phyloP scores from a whole-genome alignment of 2,888 invertebrate species.

The Caradrina kadenii region DNA sequence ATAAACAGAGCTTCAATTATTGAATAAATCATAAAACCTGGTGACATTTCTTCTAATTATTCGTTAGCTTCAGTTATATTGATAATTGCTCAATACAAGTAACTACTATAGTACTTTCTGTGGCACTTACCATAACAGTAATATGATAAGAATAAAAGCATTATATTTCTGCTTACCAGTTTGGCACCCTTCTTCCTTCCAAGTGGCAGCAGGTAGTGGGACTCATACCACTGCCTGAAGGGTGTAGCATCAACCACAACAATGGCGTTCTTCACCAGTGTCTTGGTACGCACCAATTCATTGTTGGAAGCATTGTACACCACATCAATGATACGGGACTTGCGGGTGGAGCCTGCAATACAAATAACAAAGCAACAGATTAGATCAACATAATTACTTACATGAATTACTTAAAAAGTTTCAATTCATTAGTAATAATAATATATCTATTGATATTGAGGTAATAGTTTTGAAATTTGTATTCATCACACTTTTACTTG shows the following conservation, averaged over 20 bases:
- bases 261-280: conserved; percentile 99
- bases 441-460: background rate
- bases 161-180: conserved; percentile 90
- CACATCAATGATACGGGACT: conserved; percentile 99
- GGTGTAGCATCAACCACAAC: conserved; percentile 99
- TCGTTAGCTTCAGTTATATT: no score
- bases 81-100: background rate
- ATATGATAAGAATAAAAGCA: background rate
- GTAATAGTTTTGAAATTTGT: background rate
- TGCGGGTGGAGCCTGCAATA: conserved; percentile 95
- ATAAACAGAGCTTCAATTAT: no score
- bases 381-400: background rate
- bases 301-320: conserved; percentile 99
- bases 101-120: background rate
- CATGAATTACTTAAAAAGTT: background rate
- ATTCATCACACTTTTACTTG: background rate
- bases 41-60: no score
- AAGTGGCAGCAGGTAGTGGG: conserved; percentile 98
- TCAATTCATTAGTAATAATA: background rate
- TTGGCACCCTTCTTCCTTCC: conserved; percentile 99
- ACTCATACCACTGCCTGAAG: conserved; percentile 99
- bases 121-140: background rate
- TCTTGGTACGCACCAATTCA: conserved; percentile 99
- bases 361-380: background rate
- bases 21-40: no score